phyloP scores from a whole-genome alignment of 2,888 invertebrate genomes.

The Carterocephalus palaemon region DNA sequence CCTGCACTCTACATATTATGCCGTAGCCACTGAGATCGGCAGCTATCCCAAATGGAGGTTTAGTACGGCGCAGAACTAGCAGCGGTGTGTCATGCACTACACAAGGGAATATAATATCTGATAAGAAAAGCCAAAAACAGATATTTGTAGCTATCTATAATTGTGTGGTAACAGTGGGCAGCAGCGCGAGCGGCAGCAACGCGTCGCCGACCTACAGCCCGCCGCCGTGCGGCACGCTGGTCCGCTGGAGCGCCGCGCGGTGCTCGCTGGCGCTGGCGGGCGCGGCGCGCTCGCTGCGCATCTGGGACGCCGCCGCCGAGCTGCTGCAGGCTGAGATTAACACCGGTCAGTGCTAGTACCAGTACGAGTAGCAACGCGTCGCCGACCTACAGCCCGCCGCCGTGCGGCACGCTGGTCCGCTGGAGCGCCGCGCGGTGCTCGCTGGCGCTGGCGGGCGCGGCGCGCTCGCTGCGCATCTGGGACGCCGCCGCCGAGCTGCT shows the following conservation, averaged over 20 bases:
- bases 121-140: too few relatives aligned
- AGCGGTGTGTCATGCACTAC: too few relatives aligned
- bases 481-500: conserved; percentile 90
- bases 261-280: conserved; percentile 90
- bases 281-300: conserved; percentile 84
- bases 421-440: conserved; percentile 91
- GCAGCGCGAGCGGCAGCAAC: conserved; percentile 24
- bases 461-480: conserved; percentile 89
- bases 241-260: conserved; percentile 91
- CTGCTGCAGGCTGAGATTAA: conserved; percentile 86
- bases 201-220: too few relatives aligned
- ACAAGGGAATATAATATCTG: too few relatives aligned
- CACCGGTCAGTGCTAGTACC: conserved; percentile 74
- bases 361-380: too few relatives aligned
- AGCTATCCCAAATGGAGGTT: too few relatives aligned
- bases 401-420: conserved; percentile 84
- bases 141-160: too few relatives aligned
- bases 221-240: conserved; percentile 81
- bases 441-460: conserved; percentile 89
- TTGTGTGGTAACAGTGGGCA: conserved; percentile 21
- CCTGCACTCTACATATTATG: too few relatives aligned
- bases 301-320: conserved; percentile 94
- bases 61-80: too few relatives aligned
- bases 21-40: too few relatives aligned
- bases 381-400: conserved; percentile 39